These are phyloP conservation scores for Nowickia ferox DNA, from an alignment of 2,888 invertebrate genomes.

Conservation along the genomic window DNA sequence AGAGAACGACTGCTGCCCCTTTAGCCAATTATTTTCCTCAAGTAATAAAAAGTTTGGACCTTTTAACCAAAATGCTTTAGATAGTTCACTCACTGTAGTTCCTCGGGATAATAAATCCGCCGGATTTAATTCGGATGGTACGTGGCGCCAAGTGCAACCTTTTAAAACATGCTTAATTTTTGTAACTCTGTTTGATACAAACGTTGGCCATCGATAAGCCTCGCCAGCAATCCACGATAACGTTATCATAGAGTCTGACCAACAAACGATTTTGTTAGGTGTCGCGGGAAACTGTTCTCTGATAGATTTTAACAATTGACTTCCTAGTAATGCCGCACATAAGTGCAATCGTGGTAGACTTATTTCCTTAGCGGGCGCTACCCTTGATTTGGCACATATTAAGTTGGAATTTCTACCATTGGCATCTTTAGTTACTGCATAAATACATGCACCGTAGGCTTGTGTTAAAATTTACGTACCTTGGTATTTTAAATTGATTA, in stretches of 20 bases:
- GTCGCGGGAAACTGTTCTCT: background rate
- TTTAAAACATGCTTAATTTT: constrained; percentile 31
- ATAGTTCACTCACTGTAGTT: background rate
- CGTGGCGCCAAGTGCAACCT: constrained; percentile 4
- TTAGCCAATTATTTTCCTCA: constrained; percentile 4
- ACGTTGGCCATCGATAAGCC: constrained; percentile 18
- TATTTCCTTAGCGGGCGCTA: constrained; percentile 41
- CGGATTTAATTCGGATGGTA: constrained; percentile 14
- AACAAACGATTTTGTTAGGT: constrained; percentile 19
- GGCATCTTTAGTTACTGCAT: constrained; percentile 23
- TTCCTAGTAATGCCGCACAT: constrained; percentile 43
- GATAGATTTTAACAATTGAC: constrained; percentile 24
- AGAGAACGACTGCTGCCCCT: background rate
- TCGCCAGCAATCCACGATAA: constrained; percentile 35
- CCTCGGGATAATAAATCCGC: constrained; percentile 39
- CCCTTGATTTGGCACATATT: constrained; percentile 46
- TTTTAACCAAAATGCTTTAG: constrained; percentile 23
- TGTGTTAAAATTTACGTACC: constrained; percentile 41
- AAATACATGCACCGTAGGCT: constrained; percentile 52
- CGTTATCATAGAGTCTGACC: constrained; percentile 44
- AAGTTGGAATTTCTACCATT: background rate
- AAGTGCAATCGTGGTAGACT: constrained; percentile 49
- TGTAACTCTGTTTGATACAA: constrained; percentile 41
- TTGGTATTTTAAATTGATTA: constrained; percentile 36
- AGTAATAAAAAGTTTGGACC: constrained; percentile 13